Conservation (phyloP, 2,113 vertebrate genomes). For the Gymnobelideus leadbeateri region DNA sequence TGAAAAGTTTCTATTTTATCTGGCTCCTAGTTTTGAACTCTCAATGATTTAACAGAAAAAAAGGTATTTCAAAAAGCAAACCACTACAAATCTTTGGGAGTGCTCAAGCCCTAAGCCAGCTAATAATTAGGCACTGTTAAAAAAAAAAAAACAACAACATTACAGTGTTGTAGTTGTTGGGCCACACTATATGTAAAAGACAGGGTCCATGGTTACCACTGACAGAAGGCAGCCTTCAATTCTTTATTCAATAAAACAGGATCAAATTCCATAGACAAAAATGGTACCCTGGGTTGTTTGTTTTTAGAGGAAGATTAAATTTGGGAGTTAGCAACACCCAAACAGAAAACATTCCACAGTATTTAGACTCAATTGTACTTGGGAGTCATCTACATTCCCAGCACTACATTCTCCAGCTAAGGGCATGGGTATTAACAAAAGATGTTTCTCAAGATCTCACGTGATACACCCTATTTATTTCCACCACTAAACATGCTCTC, state of each 20-base stretch:
- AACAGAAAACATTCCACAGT: constrained; percentile 80
- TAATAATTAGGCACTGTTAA: constrained; percentile 55
- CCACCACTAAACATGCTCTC: constrained; percentile 50
- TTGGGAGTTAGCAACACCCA: constrained; percentile 82
- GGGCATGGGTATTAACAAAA: constrained; percentile 63
- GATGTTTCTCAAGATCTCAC: constrained; percentile 63
- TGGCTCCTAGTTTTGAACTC: constrained; percentile 21
- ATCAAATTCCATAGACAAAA: constrained; percentile 76
- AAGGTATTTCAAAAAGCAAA: neutral
- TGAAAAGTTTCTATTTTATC: constrained; percentile 1
- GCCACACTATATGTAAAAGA: constrained; percentile 52
- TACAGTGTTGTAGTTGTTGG: constrained; percentile 47
- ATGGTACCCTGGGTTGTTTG: constrained; percentile 75
- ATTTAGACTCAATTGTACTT: constrained; percentile 71
- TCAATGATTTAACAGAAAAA: neutral
- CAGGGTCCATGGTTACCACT: constrained; percentile 63
- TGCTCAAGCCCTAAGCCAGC: constrained; percentile 43
- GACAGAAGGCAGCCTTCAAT: constrained; percentile 66
- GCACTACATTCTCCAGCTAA: constrained; percentile 53
- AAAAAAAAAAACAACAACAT: constrained; percentile 57
- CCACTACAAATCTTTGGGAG: constrained; percentile 20
- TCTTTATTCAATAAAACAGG: constrained; percentile 74
- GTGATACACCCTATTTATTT: constrained; percentile 55
- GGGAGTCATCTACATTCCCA: constrained; percentile 74
- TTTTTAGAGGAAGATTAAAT: constrained; percentile 82